Evolutionary conservation across 2,888 invertebrate species (phyloP).

Genomic region (Cepaea hortensis): DNA sequence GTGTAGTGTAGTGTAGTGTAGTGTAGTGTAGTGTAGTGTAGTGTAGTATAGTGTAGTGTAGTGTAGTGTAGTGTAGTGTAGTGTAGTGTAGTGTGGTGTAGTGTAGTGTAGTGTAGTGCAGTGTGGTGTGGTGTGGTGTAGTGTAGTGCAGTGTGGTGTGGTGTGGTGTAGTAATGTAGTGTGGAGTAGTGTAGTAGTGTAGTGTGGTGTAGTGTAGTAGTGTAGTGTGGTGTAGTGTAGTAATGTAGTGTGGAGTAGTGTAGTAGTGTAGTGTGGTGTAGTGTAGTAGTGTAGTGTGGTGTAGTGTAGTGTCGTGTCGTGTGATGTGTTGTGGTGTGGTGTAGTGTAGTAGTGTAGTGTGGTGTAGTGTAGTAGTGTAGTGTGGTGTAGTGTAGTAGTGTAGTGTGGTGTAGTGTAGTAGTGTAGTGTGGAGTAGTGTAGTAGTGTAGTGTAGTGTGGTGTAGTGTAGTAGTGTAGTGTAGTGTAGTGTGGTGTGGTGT

Average conservation of each 20-base stretch:
- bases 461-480: slow-evolving; percentile 42
- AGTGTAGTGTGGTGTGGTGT: slow-evolving; percentile 40
- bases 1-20: background rate
- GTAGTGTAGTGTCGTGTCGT: slow-evolving; percentile 32
- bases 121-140: too few species aligned
- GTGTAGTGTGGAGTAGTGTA: slow-evolving; percentile 44
- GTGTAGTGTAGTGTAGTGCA: too few species aligned
- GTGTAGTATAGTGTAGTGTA: background rate
- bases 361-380: slow-evolving; percentile 28
- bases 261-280: background rate
- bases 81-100: too few species aligned
- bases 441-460: slow-evolving; percentile 44
- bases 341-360: slow-evolving; percentile 35
- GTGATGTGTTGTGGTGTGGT: slow-evolving; percentile 9
- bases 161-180: slow-evolving; percentile 16
- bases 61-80: background rate
- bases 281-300: slow-evolving; percentile 31
- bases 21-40: background rate
- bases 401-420: slow-evolving; percentile 44
- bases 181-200: slow-evolving; percentile 18
- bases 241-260: slow-evolving; percentile 37
- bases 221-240: slow-evolving; percentile 23
- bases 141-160: slow-evolving; percentile 15
- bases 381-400: slow-evolving; percentile 36
- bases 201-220: slow-evolving; percentile 30